phyloP scores from a whole-genome alignment of 2,888 invertebrate genomes.

The Chouioia cunea region DNA sequence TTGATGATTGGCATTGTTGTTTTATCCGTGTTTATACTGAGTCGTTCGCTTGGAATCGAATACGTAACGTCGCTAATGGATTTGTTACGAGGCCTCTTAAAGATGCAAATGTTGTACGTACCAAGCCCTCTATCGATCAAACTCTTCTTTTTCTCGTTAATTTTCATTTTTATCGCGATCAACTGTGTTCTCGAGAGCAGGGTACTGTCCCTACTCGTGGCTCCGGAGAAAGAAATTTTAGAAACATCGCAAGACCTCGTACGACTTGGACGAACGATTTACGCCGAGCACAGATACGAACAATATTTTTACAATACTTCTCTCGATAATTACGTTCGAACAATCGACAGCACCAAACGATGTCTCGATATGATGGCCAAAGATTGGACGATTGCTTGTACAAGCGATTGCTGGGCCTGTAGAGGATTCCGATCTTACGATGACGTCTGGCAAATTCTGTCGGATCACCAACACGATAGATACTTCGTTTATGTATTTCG shows the following conservation, averaged over 20 bases:
- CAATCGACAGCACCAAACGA: not conserved
- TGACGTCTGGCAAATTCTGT: not conserved
- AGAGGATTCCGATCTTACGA: not conserved
- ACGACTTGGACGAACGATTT: not conserved
- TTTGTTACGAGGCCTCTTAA: not conserved
- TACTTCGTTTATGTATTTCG: conserved; percentile 11
- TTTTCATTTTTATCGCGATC: not conserved
- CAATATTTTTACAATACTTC: not conserved
- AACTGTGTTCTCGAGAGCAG: conserved; percentile 2
- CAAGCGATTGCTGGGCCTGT: conserved; percentile 13
- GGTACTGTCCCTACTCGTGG: not conserved
- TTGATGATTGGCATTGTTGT: not conserved
- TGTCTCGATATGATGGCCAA: not conserved
- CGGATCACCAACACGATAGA: not conserved
- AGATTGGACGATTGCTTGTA: not conserved
- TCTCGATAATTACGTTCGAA: not conserved
- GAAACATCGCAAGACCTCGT: not conserved
- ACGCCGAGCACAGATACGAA: not conserved
- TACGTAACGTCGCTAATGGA: not conserved
- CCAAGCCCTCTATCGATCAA: not conserved
- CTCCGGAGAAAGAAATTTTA: not conserved
- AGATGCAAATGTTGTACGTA: not conserved
- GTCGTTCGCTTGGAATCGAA: not conserved
- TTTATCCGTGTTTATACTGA: not conserved
- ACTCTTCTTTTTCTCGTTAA: not conserved